Base-by-base conservation (phyloP, 2,797 vertebrate genomes). In the Onychomys torridus region DNA sequence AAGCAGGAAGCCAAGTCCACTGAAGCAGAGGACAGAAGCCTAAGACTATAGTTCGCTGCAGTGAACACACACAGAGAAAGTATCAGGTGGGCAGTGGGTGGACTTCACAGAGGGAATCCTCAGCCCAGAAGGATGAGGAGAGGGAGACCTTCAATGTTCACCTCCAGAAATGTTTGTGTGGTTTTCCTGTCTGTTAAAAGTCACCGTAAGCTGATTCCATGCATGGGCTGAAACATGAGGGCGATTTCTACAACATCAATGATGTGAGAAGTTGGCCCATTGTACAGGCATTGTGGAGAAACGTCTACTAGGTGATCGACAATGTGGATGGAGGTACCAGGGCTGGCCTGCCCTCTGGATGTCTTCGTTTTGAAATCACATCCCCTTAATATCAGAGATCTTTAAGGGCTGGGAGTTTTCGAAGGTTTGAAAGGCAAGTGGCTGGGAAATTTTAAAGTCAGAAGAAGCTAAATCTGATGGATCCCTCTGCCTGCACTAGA, bases 391-490 rank as follows among this genome's bases (percentile, higher is more conserved):
- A 14, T 37, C 27, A 87, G 37, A 40, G 13, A 7, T 57, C 19
- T 61, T 71, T 40, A 23, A 82, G 17, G 40, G 11, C 6, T 55
- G 21, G 55, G 37, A 63, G 21, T 59, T 88, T 91, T 79, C 29
- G 79, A 93, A 96, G 69, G 49, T 43, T n/a, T n/a, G 3, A 61
- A 46, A 34, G 37, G 25, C n/a, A 73, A 83, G 89, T 23, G 40
- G 11, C 10, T 71, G 90, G 9, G 21, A 84, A 57, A n/a, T 93
- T 78, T 84, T 88, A 96, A 90, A 85, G 76, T 21, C 76, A 82
- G 52, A 71, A 82, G 52, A 71, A 87, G 29, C 46, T 32, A 73
- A 81, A 89, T 75, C 65, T 82, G 55, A 49, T 29, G 25, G n/a
- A 49, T 82, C 34, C 81, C 79, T 67, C 17, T 67, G 34, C 78